Base-by-base conservation (phyloP, 2,888 invertebrate species). In the Caenorhabditis doughertyi region DNA sequence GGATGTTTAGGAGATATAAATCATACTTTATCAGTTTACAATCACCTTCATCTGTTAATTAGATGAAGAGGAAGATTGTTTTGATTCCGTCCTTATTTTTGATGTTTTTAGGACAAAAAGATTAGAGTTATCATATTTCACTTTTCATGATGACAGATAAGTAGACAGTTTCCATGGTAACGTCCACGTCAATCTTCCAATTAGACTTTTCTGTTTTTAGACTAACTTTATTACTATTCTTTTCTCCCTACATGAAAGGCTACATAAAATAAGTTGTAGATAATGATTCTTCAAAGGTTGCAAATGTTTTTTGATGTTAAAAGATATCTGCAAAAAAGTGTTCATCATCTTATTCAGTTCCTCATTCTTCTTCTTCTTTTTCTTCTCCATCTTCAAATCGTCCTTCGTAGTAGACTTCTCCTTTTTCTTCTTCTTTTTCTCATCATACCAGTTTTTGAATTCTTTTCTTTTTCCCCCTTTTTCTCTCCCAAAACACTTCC, bases 371-470 rank as follows among this genome's bases (percentile, higher is more conserved):
- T 56, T 5, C 55, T 11, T 8, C 7, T 7, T 21, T 18, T 51
- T 51, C 44, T 62, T 23, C n/a, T n/a, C n/a, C n/a, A n/a, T n/a
- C n/a, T n/a, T n/a, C n/a, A n/a, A n/a, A 18, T 35, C 35, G 18
- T 13, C 29, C 21, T 58, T 35, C 25, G 60, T 42, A 42, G 64
- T 64, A 60, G 42, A 42, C 39, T 56, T 56, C 58, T 39, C 49
- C 49, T 64, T 16, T 27, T 25, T 16, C 58, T 39, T 64, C 49
- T 64, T 16, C 44, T 25, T 16, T 53, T n/a, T 55, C 32, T 65
- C 51, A 35, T 65, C 65, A 39, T 65, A 65, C 65, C 51, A 65
- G 65, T 65, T 65, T 32, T 65, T 16, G 49, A 49, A 49, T 49
- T 65, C 32, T n/a, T 27, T 29, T 44, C 21, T 11, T 23, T 51